Evolutionary conservation across 1,140 invertebrate species (phyloP).

Genomic region (Tribolium castaneum): DNA sequence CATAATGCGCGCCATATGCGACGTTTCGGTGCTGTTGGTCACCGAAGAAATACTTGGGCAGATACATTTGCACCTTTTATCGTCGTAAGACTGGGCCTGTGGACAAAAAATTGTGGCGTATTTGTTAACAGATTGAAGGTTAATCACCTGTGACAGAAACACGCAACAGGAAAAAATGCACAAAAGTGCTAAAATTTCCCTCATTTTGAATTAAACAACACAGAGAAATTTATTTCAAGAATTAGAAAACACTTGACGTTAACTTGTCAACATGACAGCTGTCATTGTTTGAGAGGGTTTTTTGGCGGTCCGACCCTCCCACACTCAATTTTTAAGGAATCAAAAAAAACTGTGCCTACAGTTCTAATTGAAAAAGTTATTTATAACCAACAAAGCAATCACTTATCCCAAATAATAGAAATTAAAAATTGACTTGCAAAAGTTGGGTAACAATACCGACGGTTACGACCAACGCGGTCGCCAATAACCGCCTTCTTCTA

Average conservation of each 20-base stretch:
- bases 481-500: not conserved
- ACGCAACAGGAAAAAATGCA: not conserved
- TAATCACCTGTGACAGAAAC: not conserved
- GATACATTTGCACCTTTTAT: slow-evolving; percentile 89
- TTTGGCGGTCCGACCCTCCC: too few relatives aligned
- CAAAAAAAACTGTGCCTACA: too few relatives aligned
- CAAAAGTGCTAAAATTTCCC: not conserved
- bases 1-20: slow-evolving; percentile 69
- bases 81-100: slow-evolving; percentile 82
- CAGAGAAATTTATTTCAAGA: not conserved
- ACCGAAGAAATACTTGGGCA: slow-evolving; percentile 83
- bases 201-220: not conserved
- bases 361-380: too few relatives aligned
- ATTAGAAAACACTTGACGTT: too few relatives aligned
- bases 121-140: not conserved
- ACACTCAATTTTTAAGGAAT: too few relatives aligned
- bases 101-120: slow-evolving; percentile 19
- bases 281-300: too few relatives aligned
- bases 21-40: slow-evolving; percentile 76
- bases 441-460: too few relatives aligned
- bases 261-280: too few relatives aligned
- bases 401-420: too few relatives aligned
- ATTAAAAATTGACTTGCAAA: too few relatives aligned
- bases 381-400: too few relatives aligned
- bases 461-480: not conserved